Evolutionary conservation across 2,113 vertebrate species (phyloP).

Genomic region (Corydoras maculifer): DNA sequence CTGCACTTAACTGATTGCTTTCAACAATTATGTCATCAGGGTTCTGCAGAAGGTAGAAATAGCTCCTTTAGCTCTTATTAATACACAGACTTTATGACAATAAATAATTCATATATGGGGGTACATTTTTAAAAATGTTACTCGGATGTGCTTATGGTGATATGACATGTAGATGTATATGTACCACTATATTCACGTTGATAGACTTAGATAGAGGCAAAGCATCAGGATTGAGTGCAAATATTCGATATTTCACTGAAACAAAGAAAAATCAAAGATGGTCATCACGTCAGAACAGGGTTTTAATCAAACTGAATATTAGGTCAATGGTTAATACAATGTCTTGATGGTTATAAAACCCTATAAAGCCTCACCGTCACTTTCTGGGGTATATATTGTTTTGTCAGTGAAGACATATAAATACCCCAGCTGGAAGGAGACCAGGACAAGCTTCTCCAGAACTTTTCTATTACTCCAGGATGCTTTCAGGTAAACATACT

Average conservation of each 20-base stretch:
- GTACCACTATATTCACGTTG: constrained; percentile 57
- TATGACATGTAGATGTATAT: not conserved
- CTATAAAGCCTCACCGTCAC: constrained; percentile 39
- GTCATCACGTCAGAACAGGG: too few relatives aligned
- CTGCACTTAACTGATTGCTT: constrained; percentile 30
- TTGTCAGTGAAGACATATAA: constrained; percentile 67
- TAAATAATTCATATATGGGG: not conserved
- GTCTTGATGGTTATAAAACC: not conserved
- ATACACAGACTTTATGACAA: too few relatives aligned
- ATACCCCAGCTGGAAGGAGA: constrained; percentile 61
- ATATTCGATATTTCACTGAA: constrained; percentile 62
- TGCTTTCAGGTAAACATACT: constrained; percentile 58
- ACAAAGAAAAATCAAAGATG: not conserved
- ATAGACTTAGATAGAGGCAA: constrained; percentile 47
- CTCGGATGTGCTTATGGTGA: not conserved
- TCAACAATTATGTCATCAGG: constrained; percentile 52
- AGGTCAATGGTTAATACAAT: not conserved
- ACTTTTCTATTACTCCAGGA: constrained; percentile 32
- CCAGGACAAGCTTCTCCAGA: constrained; percentile 59
- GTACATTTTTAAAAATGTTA: not conserved
- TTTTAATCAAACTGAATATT: not conserved
- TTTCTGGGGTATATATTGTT: constrained; percentile 60
- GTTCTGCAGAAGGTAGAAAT: constrained; percentile 47
- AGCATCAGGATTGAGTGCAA: constrained; percentile 53
- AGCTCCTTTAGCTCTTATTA: not conserved